Conservation (phyloP, 64 coral and sea anemone species). For the Acropora yongei region DNA sequence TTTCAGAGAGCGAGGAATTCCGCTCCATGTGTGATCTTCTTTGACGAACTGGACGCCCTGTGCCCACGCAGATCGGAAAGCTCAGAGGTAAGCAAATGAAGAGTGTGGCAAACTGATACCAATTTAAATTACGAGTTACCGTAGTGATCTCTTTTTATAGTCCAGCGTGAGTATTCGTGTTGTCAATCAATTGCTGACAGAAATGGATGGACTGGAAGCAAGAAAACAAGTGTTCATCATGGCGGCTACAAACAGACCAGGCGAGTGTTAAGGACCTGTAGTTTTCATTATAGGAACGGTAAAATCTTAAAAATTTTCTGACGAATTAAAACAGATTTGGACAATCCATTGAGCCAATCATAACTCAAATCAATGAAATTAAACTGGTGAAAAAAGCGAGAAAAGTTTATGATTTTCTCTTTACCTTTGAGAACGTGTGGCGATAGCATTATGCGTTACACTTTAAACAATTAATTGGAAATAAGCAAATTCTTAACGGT, state of each 20-base stretch:
- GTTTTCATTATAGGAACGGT: no score
- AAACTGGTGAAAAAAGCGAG: no score
- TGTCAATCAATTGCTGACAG: constrained; percentile 97
- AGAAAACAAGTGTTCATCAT: constrained; percentile 99
- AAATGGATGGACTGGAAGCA: constrained; percentile 98
- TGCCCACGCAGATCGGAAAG: constrained; percentile 93
- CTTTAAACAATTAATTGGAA: no score
- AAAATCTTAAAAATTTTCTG: no score
- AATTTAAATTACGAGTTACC: neutral
- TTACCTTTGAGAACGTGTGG: no score
- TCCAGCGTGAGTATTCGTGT: constrained; percentile 91
- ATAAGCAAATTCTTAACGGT: no score
- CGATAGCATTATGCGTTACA: no score
- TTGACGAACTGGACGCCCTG: constrained; percentile 94
- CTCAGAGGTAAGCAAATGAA: constrained; percentile 70
- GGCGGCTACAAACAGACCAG: constrained; percentile 96
- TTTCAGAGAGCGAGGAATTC: constrained; percentile 98
- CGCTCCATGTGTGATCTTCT: constrained; percentile 96
- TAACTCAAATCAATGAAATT: no score
- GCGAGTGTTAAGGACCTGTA: neutral
- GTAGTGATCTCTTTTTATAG: constrained; percentile 16
- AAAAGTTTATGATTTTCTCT: no score
- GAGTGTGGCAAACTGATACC: no score
- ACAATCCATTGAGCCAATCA: neutral
- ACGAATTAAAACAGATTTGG: neutral